Evolutionary conservation across 2,797 vertebrate genomes (phyloP), one percentile per base, ranked within the genome.

Genomic region (Enteromius paludinosus): DNA sequence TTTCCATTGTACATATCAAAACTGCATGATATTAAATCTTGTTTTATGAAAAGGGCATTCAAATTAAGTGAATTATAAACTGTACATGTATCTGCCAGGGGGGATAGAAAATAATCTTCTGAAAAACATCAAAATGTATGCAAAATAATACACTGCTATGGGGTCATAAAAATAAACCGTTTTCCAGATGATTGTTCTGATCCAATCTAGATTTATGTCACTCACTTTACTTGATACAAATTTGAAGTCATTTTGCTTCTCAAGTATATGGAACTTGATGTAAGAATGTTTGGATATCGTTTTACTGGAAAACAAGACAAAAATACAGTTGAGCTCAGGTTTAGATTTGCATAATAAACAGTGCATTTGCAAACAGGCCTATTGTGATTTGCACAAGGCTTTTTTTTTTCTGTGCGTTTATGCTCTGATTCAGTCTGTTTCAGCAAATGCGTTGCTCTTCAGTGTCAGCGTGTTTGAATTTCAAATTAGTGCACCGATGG

Each of bases 401-500:
- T 62, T 25, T 45, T 14, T 62, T 25, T 25, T 52, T 41, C 12
- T 5, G 15, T 65, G 7, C 1, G 4, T 28, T 65, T 20, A 2
- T 62, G 15, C 69, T 11, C 35, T 43, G 69, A 41, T 83, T 33
- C 33, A 52, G 56, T 78, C 4, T 15, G 35, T 77, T 83, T 85
- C 33, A 61, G 72, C 59, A 17, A 62, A 62, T 62, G 25, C 6
- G 3, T 30, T 30, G 59, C 68, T 25, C 38, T 28, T 65, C 71
- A 30, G 52, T 28, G 75, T 81, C 45, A 28, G 23, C 3, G 47
- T 65, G 65, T 41, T 69, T 49, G 28, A 75, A 85, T 70, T 68
- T 76, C 64, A 65, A 71, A 70, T 66, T 5, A 74, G 12, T 18
- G 86, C 82, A 89, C 38, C 79, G 86, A 87, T 82, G 83, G 61